These are phyloP conservation scores for Chironomus tepperi DNA, from an alignment of 1,140 invertebrate species.

Conservation along the genomic window DNA sequence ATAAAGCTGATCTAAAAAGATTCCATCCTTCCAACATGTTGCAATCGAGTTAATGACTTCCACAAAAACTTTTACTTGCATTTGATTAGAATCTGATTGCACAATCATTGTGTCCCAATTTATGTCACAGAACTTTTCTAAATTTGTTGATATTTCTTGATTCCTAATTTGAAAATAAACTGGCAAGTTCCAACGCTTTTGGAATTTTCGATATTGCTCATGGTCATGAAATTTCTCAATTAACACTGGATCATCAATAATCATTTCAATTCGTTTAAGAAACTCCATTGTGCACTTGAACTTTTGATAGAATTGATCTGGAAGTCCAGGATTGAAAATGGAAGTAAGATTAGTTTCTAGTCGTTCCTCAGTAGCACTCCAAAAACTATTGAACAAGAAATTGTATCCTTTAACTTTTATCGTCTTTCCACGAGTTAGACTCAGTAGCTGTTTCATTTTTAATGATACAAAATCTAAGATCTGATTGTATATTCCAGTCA, in stretches of 20 bases:
- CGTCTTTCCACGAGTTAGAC: slow-evolving; percentile 48
- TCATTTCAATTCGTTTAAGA: slow-evolving; percentile 61
- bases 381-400: slow-evolving; percentile 81
- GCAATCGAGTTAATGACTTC: slow-evolving; percentile 39
- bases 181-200: slow-evolving; percentile 84
- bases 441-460: slow-evolving; percentile 51
- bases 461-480: slow-evolving; percentile 61
- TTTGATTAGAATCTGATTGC: neutral
- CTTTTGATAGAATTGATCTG: slow-evolving; percentile 74
- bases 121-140: slow-evolving; percentile 38
- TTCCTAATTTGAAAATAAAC: slow-evolving; percentile 92
- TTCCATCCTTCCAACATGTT: slow-evolving; percentile 62
- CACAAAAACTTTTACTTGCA: slow-evolving; percentile 32
- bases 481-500: slow-evolving; percentile 65
- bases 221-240: slow-evolving; percentile 49
- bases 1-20: slow-evolving; percentile 63
- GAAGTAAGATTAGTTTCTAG: slow-evolving; percentile 66
- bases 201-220: slow-evolving; percentile 60
- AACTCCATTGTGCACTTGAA: slow-evolving; percentile 75
- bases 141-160: slow-evolving; percentile 74
- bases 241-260: slow-evolving; percentile 50
- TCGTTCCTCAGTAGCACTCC: slow-evolving; percentile 73
- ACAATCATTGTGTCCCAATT: neutral
- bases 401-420: slow-evolving; percentile 68
- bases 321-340: slow-evolving; percentile 86